Percentiles rank a stretch among this genome's conserved stretches.
These are phyloP conservation scores for Erpobdella octoculata DNA, from an alignment of 2,888 invertebrate species.

Conservation along the genomic window DNA sequence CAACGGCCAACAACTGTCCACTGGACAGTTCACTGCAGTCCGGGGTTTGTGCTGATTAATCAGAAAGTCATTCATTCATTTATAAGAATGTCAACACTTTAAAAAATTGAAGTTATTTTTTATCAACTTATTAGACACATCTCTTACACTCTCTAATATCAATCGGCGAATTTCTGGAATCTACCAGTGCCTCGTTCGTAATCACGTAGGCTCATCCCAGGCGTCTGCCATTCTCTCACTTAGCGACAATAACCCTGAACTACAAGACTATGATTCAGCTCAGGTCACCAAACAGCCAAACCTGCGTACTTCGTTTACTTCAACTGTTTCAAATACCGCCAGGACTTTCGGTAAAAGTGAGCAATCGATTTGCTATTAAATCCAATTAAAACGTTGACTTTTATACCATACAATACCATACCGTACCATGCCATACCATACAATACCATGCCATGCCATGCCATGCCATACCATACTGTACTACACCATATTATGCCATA, in stretches of 20 bases:
- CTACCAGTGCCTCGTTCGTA: conserved; percentile 46
- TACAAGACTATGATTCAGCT: neutral
- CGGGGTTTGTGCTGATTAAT: conserved; percentile 8
- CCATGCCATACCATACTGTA: too few relatives aligned
- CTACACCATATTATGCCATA: too few relatives aligned
- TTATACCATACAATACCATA: too few relatives aligned
- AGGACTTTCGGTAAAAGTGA: too few relatives aligned
- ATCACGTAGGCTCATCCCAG: conserved; percentile 39
- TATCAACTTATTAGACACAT: conserved; percentile 25
- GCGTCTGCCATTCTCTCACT: conserved; percentile 40
- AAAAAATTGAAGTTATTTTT: neutral
- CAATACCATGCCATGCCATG: too few relatives aligned
- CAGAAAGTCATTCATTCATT: neutral
- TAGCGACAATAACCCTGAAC: neutral
- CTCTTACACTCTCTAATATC: conserved; percentile 35
- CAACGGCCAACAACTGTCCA: conserved; percentile 58
- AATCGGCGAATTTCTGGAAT: conserved; percentile 40
- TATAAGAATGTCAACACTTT: neutral
- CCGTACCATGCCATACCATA: too few relatives aligned
- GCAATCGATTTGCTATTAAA: too few relatives aligned
- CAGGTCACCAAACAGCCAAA: too few relatives aligned
- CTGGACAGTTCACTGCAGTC: conserved; percentile 23
- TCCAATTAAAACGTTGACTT: too few relatives aligned
- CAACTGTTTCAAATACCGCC: too few relatives aligned
- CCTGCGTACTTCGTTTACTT: too few relatives aligned